Base-by-base conservation (phyloP, 1,140 invertebrate species). In the Rhysida immarginata region DNA sequence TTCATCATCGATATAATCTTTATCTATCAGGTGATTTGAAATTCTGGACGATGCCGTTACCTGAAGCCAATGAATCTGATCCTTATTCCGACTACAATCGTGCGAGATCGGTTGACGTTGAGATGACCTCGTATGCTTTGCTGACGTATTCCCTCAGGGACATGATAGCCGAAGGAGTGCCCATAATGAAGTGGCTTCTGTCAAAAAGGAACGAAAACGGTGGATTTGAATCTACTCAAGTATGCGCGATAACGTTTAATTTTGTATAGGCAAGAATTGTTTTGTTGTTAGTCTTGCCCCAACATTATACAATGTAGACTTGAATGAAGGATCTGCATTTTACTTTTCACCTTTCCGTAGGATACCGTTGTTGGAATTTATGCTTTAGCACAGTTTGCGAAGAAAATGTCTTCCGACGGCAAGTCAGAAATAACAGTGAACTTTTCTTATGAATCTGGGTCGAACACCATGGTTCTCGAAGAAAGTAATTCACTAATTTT, bases 71-170 rank as follows among this genome's bases (percentile, higher is more conserved):
- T 58, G 79, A 85, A 65, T 84, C 86, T 0, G 62, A 59, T 21
- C 49, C 49, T 25, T 11, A 5, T 8, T 5, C 44, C 8, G 85
- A 85, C 78, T 77, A 78, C 49, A 72, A 72, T 25, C 64, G 80
- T 42, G 78, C 83, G 2, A 77, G 81, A 44, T 83, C 84, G 13
- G 76, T 85, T 1, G 86, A 91, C 60, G 80, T 93, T n/a, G 84
- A 89, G 67, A 89, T 89, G 69, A 87, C 89, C 0, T 78, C 88
- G 0, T 96, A 94, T 71, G 86, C 80, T 0, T 69, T 88, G 8
- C 66, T 84, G 1, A 78, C 79, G 1, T 79, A 87, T 63, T 63
- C 85, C 1, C 74, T 75, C 45, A 74, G 78, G 58, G 81, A 80
- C 58, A 72, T 85, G 1, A 66, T 80, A 21, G 70, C 77, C 25